Evolutionary conservation across 1,140 invertebrate species (phyloP), one percentile per base, ranked within the genome.

Genomic region (Helicorthomorpha holstii): DNA sequence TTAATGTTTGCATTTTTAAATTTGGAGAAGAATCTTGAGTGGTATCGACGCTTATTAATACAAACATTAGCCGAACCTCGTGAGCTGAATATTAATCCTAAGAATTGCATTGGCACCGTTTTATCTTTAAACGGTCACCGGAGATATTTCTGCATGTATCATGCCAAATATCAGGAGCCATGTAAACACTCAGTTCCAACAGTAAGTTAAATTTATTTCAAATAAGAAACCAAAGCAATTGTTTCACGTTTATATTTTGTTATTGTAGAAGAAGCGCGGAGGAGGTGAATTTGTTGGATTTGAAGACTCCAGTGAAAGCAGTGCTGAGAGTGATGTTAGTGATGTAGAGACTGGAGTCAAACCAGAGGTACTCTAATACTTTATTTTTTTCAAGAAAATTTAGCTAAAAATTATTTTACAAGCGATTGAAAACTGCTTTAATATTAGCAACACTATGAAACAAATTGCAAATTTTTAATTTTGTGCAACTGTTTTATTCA

Each of bases 121-220:
- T 69, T 98, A 22, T 85, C 91, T 1, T 69, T 98, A 29, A 98
- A 97, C 71, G 93, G 93, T 2, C 86, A 91, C 67, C 74, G 92
- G 47, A 91, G 92, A 69, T 97, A 97, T 69, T 97, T 96, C 71
- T 96, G 89, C 65, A 92, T 98, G 72, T 98, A 95, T 70, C 93
- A 98, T 70, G 89, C 92, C 29, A 94, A 92, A 66, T 87, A 92
- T 68, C 77, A 77, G 21, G 80, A 80, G 54, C 34, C 42, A 16
- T 51, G 3, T 23, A 42, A 23, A 51, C 26, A 29, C n/a, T n/a
- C 29, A 7, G 29, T 7, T 34, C 7, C 29, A 34, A 34, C 16
- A 34, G 29, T 34, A 34, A 34, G 16, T 7, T 34, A 34, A 7
- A 24, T 41, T 38, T 22, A 27, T 45, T 1, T 16, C n/a, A n/a